A percentile compares a stretch with the other conserved stretches of the same genome.
phyloP scores from a whole-genome alignment of 2,888 invertebrate species.

The Mylabris sibirica region DNA sequence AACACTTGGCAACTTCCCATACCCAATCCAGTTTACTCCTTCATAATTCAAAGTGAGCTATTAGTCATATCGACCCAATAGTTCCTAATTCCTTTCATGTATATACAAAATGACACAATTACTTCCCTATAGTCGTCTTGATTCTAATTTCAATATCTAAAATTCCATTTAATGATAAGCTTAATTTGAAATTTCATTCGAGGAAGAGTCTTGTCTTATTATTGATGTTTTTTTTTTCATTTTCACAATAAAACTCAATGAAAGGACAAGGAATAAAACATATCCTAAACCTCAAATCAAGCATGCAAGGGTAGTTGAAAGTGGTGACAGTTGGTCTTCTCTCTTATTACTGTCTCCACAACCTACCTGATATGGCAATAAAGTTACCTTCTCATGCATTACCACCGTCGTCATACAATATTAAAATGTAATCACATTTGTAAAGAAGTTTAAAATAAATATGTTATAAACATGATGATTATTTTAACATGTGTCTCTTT shows the following conservation, averaged over 20 bases:
- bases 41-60: conserved; percentile 50
- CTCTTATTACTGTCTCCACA: conserved; percentile 41
- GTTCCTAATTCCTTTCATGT: conserved; percentile 1
- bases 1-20: conserved; percentile 51
- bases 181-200: conserved; percentile 24
- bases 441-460: conserved; percentile 53
- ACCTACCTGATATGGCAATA: conserved; percentile 48
- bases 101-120: conserved; percentile 4
- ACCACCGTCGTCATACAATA: conserved; percentile 53
- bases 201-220: conserved; percentile 40
- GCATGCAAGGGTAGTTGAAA: conserved; percentile 42
- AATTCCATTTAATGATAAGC: neutral
- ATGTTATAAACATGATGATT: conserved; percentile 40
- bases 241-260: conserved; percentile 41
- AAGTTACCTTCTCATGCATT: conserved; percentile 52
- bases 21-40: conserved; percentile 44
- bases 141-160: conserved; percentile 3
- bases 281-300: conserved; percentile 42
- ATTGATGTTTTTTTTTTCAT: no score
- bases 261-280: conserved; percentile 38
- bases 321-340: conserved; percentile 29
- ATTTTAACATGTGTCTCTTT: conserved; percentile 2
- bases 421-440: conserved; percentile 60
- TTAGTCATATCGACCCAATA: conserved; percentile 49
- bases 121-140: neutral